Percentiles rank a stretch among this genome's conserved stretches.
Conservation (phyloP, 2,888 invertebrate species). For the Encarsia formosa region DNA sequence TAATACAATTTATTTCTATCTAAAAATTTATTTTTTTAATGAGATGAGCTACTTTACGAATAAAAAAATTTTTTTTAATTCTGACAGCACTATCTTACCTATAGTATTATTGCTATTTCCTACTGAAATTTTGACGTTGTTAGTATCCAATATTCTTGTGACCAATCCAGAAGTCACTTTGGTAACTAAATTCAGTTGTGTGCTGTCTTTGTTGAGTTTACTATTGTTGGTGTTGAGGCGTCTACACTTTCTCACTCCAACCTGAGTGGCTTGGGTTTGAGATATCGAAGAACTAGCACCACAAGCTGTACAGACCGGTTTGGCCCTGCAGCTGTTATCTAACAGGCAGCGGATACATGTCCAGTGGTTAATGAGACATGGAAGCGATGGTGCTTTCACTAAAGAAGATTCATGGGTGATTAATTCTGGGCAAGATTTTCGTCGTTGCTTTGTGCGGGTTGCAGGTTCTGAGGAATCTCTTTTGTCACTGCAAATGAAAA, state of each 20-base stretch:
- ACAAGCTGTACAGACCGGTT: conserved; percentile 70
- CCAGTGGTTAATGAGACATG: conserved; percentile 54
- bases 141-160: conserved; percentile 38
- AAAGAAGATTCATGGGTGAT: conserved; percentile 30
- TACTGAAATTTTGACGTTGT: conserved; percentile 30
- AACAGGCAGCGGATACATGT: conserved; percentile 71
- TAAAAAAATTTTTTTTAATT: too few species aligned
- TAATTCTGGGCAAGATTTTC: conserved; percentile 42
- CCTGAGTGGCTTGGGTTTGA: conserved; percentile 41
- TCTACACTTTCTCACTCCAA: conserved; percentile 45
- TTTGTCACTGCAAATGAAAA: background rate
- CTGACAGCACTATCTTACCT: too few species aligned
- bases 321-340: conserved; percentile 62
- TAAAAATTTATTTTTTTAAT: too few species aligned
- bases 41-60: too few species aligned
- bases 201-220: conserved; percentile 36
- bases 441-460: conserved; percentile 30
- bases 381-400: conserved; percentile 43
- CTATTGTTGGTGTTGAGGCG: conserved; percentile 37
- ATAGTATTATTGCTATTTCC: conserved; percentile 11
- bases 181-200: conserved; percentile 34
- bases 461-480: background rate
- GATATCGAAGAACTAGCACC: conserved; percentile 55
- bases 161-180: conserved; percentile 38
- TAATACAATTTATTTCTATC: too few species aligned